Evolutionary conservation across 2,888 invertebrate genomes (phyloP), one percentile per base, ranked within the genome.

Genomic region (Drosophila seclusa): DNA sequence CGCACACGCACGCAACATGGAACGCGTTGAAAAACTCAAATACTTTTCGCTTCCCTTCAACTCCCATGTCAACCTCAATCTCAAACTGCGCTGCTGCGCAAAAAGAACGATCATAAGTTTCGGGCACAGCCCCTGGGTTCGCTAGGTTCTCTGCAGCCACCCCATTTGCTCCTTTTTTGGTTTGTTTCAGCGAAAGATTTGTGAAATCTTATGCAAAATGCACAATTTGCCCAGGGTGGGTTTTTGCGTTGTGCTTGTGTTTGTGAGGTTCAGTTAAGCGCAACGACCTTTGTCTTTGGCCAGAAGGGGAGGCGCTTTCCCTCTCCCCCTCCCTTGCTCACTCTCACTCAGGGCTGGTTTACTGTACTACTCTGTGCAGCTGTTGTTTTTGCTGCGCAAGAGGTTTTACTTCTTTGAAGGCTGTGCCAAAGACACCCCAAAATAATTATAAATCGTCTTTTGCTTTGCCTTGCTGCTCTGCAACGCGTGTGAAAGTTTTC

Each of bases 401-500:
- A 74, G 74, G 72, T 79, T 87, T 85, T 79, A 13, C 4, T 38
- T 38, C 38, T 38, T 38, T 80, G 32, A 66, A 68, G 81, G 42
- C 69, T 65, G 38, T 70, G 63, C 54, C 59, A 52, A 70, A 87
- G 88, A 87, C 90, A 87, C 90, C 90, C 90, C 80, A 75, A 69
- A 82, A 38, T 55, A 55, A 76, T 76, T 64, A 62, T 55, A 64
- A 78, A 65, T 75, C 78, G 58, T 70, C 65, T 71, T 68, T 70
- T 60, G 68, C 68, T 16, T 45, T 65, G 36, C 54, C 36, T 73
- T 71, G 80, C 68, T 72, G 75, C 68, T 72, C 45, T 76, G 77
- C 62, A 88, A 86, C 87, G 90, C 90, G 87, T 87, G 87, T 90
- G 87, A 87, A 87, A 88, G 76, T 87, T 90, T 73, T 76, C 38